Evolutionary conservation across 2,888 invertebrate genomes (phyloP).

Genomic region (Caradrina kadenii): DNA sequence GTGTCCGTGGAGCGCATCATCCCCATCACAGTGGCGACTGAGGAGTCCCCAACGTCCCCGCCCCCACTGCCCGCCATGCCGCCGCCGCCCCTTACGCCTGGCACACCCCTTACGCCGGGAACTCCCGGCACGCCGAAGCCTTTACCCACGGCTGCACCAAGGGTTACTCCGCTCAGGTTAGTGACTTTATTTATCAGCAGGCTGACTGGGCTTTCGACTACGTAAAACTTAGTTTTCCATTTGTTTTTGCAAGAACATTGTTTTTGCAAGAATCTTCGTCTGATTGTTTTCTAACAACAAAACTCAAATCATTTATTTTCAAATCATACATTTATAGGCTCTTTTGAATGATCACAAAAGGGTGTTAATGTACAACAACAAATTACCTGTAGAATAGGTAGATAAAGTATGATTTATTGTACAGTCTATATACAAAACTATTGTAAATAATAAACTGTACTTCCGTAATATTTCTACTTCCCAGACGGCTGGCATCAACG

Average conservation of each 20-base stretch:
- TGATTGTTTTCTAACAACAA: too few relatives aligned
- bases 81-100: constrained; percentile 58
- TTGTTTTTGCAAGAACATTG: too few relatives aligned
- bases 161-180: constrained; percentile 64
- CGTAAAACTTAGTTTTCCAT: too few relatives aligned
- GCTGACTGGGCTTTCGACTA: neutral
- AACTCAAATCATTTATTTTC: too few relatives aligned
- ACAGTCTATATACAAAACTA: too few relatives aligned
- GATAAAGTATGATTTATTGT: too few relatives aligned
- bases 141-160: constrained; percentile 54
- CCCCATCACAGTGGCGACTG: constrained; percentile 82
- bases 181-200: neutral
- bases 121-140: constrained; percentile 20
- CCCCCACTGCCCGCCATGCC: constrained; percentile 60
- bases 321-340: too few relatives aligned
- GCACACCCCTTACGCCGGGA: neutral
- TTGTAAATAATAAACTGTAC: neutral
- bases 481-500: constrained; percentile 89
- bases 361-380: too few relatives aligned
- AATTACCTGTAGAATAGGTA: too few relatives aligned
- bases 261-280: too few relatives aligned
- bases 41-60: constrained; percentile 63
- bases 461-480: neutral
- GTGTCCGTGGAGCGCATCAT: constrained; percentile 89
- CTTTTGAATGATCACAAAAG: too few relatives aligned